These are phyloP conservation scores for Fissipunctia ypsillon DNA, from an alignment of 2,888 invertebrate genomes.

Conservation along the genomic window DNA sequence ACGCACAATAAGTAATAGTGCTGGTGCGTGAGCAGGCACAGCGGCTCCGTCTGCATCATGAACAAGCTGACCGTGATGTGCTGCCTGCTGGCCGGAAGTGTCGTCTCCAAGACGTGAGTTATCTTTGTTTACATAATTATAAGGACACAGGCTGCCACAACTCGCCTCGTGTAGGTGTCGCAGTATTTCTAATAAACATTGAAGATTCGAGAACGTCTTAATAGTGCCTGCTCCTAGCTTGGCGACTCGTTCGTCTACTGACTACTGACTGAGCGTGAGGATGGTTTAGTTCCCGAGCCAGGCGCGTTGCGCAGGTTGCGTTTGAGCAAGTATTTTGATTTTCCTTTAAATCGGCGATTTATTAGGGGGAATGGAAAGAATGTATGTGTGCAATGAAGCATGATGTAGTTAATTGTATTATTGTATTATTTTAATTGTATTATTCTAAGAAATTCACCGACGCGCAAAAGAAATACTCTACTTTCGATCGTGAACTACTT, in stretches of 20 bases:
- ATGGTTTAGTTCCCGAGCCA: not conserved
- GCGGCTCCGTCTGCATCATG: constrained; percentile 24
- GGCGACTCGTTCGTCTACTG: too few species aligned
- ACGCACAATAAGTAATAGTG: constrained; percentile 24
- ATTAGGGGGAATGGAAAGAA: not conserved
- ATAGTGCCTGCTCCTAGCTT: too few species aligned
- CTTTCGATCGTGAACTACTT: too few species aligned
- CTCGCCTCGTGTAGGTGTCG: too few species aligned
- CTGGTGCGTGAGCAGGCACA: constrained; percentile 6
- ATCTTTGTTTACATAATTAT: not conserved
- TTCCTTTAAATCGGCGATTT: not conserved
- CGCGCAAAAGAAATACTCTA: too few species aligned
- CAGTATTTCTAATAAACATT: not conserved
- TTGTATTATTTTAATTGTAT: too few species aligned
- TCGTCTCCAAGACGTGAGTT: constrained; percentile 34
- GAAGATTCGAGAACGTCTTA: not conserved
- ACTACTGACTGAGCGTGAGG: not conserved
- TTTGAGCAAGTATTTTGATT: not conserved
- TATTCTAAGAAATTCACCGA: too few species aligned
- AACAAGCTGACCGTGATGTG: constrained; percentile 29
- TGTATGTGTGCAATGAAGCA: not conserved
- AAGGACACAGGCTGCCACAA: not conserved
- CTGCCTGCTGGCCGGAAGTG: constrained; percentile 29
- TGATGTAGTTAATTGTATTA: too few species aligned
- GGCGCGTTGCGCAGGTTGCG: too few species aligned